phyloP scores from a whole-genome alignment of 2,797 vertebrate genomes.

The Leuciscus waleckii region DNA sequence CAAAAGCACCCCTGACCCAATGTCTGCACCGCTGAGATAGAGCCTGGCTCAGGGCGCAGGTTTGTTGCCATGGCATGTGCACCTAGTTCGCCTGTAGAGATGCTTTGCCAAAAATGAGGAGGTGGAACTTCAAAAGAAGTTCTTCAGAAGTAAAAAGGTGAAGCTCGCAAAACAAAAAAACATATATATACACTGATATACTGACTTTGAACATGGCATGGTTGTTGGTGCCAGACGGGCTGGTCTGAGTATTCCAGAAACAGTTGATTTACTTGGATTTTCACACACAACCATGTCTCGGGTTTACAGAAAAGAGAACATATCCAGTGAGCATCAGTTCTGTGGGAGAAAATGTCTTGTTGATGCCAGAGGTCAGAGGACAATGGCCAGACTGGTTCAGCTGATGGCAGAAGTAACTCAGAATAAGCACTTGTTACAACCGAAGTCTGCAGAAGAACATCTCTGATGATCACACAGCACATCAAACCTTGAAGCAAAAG shows the following conservation, averaged over 20 bases:
- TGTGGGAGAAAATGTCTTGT: constrained; percentile 29
- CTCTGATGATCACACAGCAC: background rate
- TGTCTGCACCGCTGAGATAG: constrained; percentile 24
- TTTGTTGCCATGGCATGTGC: constrained; percentile 60
- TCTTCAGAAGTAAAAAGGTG: background rate
- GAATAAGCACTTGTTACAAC: background rate
- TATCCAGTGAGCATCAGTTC: background rate
- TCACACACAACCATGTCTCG: background rate
- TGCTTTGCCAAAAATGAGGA: constrained; percentile 40
- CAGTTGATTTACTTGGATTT: background rate
- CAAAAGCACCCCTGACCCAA: constrained; percentile 46
- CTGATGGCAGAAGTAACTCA: background rate
- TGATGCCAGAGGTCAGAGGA: constrained; percentile 57
- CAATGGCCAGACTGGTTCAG: constrained; percentile 47
- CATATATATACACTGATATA: no score
- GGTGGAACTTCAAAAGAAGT: background rate
- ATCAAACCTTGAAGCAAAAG: background rate
- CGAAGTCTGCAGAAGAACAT: background rate
- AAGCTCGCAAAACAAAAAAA: background rate
- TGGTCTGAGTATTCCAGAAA: background rate
- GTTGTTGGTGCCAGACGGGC: background rate
- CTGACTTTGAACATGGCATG: background rate
- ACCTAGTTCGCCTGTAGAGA: constrained; percentile 2
- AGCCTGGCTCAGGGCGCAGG: constrained; percentile 60
- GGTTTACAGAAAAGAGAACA: background rate